Conservation (phyloP, 35 echinoderm and acorn worm genomes). For the Nesometra sesokonis region DNA sequence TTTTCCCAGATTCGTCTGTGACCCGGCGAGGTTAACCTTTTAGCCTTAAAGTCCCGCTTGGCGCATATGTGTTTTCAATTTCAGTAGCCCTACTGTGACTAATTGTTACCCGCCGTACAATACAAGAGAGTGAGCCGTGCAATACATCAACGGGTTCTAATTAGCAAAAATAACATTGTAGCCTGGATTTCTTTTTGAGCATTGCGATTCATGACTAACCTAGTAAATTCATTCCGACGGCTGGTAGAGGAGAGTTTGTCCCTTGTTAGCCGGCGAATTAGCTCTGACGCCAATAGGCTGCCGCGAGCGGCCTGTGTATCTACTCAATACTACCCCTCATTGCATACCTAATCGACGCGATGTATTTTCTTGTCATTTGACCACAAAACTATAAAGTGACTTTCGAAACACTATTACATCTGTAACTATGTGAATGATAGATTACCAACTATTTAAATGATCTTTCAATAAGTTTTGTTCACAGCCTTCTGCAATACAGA, state of each 20-base stretch:
- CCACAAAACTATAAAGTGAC: background rate
- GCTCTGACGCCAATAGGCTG: background rate
- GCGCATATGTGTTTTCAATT: background rate
- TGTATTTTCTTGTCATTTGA: background rate
- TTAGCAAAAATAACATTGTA: slow-evolving; percentile 1
- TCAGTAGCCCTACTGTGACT: background rate
- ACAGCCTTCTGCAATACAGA: background rate
- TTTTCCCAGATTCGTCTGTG: background rate
- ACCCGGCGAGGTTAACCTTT: background rate
- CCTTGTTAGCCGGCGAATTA: background rate
- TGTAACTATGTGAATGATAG: background rate
- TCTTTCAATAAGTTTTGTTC: background rate
- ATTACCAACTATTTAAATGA: background rate
- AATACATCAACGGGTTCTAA: background rate
- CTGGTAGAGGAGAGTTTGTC: background rate
- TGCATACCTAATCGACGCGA: background rate
- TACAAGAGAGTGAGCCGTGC: background rate
- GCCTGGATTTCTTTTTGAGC: background rate
- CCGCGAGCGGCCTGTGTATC: background rate
- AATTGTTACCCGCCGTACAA: background rate
- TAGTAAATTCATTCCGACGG: background rate
- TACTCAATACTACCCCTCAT: background rate
- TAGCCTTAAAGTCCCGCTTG: background rate
- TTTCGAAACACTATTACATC: background rate
- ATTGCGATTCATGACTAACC: background rate